These are phyloP conservation scores for Pseudomugil tenellus DNA, from an alignment of 2,797 vertebrate species.

Conservation along the genomic window DNA sequence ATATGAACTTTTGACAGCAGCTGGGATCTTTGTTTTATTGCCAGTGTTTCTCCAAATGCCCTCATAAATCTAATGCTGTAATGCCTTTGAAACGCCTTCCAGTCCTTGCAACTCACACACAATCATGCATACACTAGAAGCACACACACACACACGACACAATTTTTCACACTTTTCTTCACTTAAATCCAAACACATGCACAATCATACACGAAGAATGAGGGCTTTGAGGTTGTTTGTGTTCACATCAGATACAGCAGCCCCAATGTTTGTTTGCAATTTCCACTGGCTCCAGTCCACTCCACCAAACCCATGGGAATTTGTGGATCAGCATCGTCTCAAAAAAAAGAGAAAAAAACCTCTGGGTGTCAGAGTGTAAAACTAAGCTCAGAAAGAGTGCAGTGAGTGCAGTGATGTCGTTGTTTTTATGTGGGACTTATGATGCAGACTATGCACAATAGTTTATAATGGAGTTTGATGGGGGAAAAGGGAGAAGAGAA, in stretches of 20 bases:
- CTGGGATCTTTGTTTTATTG: conserved; percentile 71
- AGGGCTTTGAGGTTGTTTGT: conserved; percentile 73
- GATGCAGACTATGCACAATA: conserved; percentile 22
- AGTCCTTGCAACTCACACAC: conserved; percentile 32
- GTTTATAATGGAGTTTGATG: conserved; percentile 28
- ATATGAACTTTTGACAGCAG: conserved; percentile 76
- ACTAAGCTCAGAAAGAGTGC: conserved; percentile 45
- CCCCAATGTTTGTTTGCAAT: conserved; percentile 74
- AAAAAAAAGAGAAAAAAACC: conserved; percentile 52
- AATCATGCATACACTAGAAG: neutral
- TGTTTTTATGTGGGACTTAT: conserved; percentile 49
- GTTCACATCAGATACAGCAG: conserved; percentile 69
- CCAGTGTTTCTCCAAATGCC: conserved; percentile 63
- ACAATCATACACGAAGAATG: conserved; percentile 55
- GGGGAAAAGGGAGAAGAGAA: neutral
- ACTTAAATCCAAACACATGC: conserved; percentile 44
- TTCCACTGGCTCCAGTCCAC: conserved; percentile 75
- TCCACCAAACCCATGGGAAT: conserved; percentile 77
- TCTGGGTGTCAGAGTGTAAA: conserved; percentile 51
- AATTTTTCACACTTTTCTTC: conserved; percentile 34
- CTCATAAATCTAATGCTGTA: conserved; percentile 69
- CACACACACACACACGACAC: conserved; percentile 10
- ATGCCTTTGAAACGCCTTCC: conserved; percentile 66
- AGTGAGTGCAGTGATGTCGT: conserved; percentile 46
- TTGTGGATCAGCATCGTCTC: conserved; percentile 78